Evolutionary conservation across 64 coral and sea anemone species (phyloP), one percentile per base, ranked within the genome.

Genomic region (Acropora yongei): DNA sequence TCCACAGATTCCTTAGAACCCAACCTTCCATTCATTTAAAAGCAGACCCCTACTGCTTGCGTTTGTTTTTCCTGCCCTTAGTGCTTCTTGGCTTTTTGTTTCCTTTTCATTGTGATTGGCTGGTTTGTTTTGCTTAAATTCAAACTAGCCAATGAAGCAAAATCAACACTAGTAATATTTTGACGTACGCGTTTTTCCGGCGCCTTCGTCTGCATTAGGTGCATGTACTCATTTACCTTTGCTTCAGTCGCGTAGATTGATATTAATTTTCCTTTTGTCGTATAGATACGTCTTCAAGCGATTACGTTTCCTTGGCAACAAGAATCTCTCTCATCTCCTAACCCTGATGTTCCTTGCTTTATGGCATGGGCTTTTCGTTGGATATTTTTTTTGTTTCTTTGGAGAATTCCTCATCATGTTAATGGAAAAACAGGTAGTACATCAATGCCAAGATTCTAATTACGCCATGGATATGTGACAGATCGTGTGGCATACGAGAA

Each of bases 251-350:
- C 30, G 51, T 55, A 7, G 51, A 55, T 55, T 55, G 51, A 10
- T 55, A 7, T 55, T 55, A 7, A 5, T 7, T 55, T 55, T 83
- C 39, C 17, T 47, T 68, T 17, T 8, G 1, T 75, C 47, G 1
- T 88, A 20, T 45, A 98, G 96, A 84, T 98, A 98, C 49, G 49
- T 86, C 49, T 98, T 98, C 91, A 98, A 98, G 83, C 91, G 96
- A 19, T 88, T 98, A 3, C 87, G 93, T 53, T 98, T 98, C 87
- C 86, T 98, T 19, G 93, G 96, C 11, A 98, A 98, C 88, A 98
- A 98, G 80, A 89, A 95, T 55, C 78, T 98, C 7, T 98, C 96
- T 2, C 96, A 98, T 84, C 83, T 98, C 43, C 82, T 95, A 3
- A 86, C 96, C 6, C 53, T 98, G 17, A 95, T 98, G 93, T 98